These are phyloP conservation scores for Scaptomyza pallida DNA, from an alignment of 1,140 invertebrate genomes.

Conservation along the genomic window DNA sequence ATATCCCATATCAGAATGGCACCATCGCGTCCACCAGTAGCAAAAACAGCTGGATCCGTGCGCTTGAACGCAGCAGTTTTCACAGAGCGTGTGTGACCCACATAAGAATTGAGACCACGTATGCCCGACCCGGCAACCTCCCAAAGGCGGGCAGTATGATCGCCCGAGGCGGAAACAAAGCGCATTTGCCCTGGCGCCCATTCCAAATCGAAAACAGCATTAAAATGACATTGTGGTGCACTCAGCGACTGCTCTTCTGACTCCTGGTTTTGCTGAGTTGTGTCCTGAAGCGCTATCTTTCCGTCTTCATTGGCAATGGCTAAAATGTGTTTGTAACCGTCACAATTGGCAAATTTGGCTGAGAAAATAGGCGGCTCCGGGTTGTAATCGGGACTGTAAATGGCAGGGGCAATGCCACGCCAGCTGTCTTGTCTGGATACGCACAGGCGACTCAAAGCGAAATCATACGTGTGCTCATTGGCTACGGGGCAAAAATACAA, in stretches of 20 bases:
- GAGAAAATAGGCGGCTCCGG: constrained; percentile 87
- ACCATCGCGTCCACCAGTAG: constrained; percentile 93
- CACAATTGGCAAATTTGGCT: constrained; percentile 87
- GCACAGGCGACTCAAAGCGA: constrained; percentile 71
- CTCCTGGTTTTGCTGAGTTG: constrained; percentile 66
- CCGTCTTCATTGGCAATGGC: constrained; percentile 94
- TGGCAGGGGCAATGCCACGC: constrained; percentile 84
- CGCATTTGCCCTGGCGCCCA: constrained; percentile 91
- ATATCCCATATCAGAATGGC: constrained; percentile 93
- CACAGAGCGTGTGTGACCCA: constrained; percentile 90
- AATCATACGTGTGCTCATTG: constrained; percentile 70
- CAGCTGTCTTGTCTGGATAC: constrained; percentile 85
- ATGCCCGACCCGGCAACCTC: constrained; percentile 87
- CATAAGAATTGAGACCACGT: constrained; percentile 86
- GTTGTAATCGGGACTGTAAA: constrained; percentile 84
- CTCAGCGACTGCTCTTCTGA: constrained; percentile 83
- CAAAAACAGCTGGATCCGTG: constrained; percentile 90
- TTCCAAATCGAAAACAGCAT: constrained; percentile 94
- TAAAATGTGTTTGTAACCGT: constrained; percentile 88
- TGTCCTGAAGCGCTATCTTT: constrained; percentile 84
- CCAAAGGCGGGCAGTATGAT: constrained; percentile 91
- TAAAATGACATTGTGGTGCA: constrained; percentile 89
- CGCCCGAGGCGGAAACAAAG: constrained; percentile 93
- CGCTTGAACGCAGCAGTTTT: constrained; percentile 90
- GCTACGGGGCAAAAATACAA: constrained; percentile 43